These are phyloP conservation scores for Aramus guarauna DNA, from an alignment of 2,113 vertebrate species.

Conservation along the genomic window DNA sequence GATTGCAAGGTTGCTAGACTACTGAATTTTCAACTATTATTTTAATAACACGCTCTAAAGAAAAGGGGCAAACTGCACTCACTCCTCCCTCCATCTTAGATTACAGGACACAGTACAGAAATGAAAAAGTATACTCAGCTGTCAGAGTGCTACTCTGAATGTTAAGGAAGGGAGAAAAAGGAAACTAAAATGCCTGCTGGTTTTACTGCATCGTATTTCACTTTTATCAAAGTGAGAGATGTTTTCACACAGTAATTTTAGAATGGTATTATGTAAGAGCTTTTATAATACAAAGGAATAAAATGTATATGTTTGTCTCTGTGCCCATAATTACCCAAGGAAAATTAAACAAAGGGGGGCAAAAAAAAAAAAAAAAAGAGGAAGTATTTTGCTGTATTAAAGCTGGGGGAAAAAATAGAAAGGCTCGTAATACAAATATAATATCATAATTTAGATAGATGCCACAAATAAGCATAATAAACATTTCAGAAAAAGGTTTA, in stretches of 20 bases:
- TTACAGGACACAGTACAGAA: not conserved
- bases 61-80: not conserved
- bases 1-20: not conserved
- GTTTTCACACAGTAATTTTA: conserved; percentile 38
- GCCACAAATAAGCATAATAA: not conserved
- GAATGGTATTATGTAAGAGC: conserved; percentile 2
- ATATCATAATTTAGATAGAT: not conserved
- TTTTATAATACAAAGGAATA: not conserved
- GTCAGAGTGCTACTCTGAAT: not conserved
- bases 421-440: not conserved
- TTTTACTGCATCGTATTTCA: not conserved
- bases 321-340: not conserved
- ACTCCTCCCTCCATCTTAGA: not conserved
- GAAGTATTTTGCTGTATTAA: not conserved
- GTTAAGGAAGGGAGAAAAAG: not conserved
- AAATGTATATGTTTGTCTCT: not conserved
- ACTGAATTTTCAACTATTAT: not conserved
- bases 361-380: not conserved
- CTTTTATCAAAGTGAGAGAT: not conserved
- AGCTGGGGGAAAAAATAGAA: not conserved
- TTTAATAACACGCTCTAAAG: not conserved
- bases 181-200: not conserved
- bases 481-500: not conserved
- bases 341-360: not conserved
- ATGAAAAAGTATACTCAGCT: not conserved